Evolutionary conservation across 2,888 invertebrate species (phyloP), one percentile per base, ranked within the genome.

Genomic region (Morpho deidamia): DNA sequence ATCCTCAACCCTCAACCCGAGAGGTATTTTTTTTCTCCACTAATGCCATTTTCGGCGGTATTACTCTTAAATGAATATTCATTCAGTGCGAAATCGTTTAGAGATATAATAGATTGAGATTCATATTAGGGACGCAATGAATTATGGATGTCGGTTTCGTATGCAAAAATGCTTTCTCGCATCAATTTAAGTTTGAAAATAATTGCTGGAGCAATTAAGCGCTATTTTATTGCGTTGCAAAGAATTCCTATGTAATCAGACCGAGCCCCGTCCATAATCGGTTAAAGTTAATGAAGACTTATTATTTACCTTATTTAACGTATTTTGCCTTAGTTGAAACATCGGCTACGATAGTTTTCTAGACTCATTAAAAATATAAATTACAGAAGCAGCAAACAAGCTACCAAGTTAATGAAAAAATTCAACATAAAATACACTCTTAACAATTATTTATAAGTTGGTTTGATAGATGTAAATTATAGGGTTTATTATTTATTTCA

Each of bases 51-150:
- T 83, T 75, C 71, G 78, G 80, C 78, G 80, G 79, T 76, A 83
- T 84, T 83, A 83, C 83, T 80, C 77, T 72, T 76, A 82, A 85
- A 85, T 88, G 87, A 88, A 88, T 88, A 88, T 88, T 87, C 87
- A 88, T 88, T 81, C 70, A 69, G 75, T 78, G 81, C 77, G 74
- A 85, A 87, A 87, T 83, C 87, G 87, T 80, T 88, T 84, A 84
- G 81, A 83, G 83, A 83, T 85, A 83, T 85, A 85, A 86, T 85
- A 85, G 81, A 85, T 83, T 79, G 82, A 74, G 78, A 81, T 82
- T 82, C 81, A 81, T 84, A 83, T 84, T 83, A 81, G 74, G 77
- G 72, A 71, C 68, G 66, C 67, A 72, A 78, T 82, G 82, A 84
- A 81, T 84, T 81, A 84, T 81, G 75, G 76, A 77, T 75, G 70